Evolutionary conservation across 2,888 invertebrate species (phyloP).

Genomic region (Lysandra bellargus): DNA sequence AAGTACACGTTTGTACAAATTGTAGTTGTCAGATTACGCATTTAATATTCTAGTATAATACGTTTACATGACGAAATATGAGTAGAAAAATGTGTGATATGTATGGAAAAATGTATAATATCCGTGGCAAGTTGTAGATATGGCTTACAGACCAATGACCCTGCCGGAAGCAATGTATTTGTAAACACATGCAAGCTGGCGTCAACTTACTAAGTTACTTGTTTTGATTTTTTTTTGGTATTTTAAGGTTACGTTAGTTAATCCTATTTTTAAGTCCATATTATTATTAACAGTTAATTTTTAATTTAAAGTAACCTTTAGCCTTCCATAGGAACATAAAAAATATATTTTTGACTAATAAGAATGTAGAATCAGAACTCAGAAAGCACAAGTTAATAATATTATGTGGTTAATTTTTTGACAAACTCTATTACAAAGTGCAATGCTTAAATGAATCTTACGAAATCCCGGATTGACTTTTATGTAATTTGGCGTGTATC

Average conservation of each 20-base stretch:
- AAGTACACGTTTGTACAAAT: neutral
- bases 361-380: too few species aligned
- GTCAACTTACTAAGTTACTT: slow-evolving; percentile 54
- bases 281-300: neutral
- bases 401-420: too few species aligned
- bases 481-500: too few species aligned
- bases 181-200: slow-evolving; percentile 64
- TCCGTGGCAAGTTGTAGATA: slow-evolving; percentile 4
- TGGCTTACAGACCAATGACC: slow-evolving; percentile 39
- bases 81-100: neutral
- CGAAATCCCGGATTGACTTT: too few species aligned
- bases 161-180: slow-evolving; percentile 65
- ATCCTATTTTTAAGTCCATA: neutral
- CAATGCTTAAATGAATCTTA: too few species aligned
- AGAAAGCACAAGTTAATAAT: too few species aligned
- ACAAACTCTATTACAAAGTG: too few species aligned
- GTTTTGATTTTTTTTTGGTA: slow-evolving; percentile 20
- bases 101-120: neutral
- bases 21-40: neutral
- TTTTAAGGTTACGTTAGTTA: neutral
- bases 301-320: neutral
- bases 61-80: neutral
- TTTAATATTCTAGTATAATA: neutral
- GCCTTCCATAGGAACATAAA: too few species aligned
- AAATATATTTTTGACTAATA: too few species aligned